Conservation (phyloP, 2,888 invertebrate genomes). For the Ennomos erosarius region DNA sequence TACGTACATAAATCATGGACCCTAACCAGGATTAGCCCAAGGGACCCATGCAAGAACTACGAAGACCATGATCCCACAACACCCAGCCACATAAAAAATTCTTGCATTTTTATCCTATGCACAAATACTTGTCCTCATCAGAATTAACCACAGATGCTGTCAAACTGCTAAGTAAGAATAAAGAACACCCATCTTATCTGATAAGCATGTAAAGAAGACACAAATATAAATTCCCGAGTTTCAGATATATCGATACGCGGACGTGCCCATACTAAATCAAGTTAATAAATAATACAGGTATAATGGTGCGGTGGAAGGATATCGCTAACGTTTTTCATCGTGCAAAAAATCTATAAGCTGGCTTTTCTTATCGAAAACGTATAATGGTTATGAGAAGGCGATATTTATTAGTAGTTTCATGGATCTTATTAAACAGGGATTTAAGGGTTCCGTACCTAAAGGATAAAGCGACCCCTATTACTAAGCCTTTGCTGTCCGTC, state of each 20-base stretch:
- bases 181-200: not conserved
- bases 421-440: not conserved
- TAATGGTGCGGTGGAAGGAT: constrained; percentile 20
- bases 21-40: no score
- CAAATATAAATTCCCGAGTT: constrained; percentile 36
- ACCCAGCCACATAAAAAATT: no score
- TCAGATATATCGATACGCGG: constrained; percentile 28
- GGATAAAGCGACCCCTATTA: no score
- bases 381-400: constrained; percentile 5
- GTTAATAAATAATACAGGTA: constrained; percentile 50
- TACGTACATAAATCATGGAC: no score
- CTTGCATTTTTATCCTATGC: no score
- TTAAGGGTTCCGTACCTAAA: no score
- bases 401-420: constrained; percentile 8
- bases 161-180: no score
- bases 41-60: no score
- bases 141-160: no score
- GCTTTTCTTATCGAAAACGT: constrained; percentile 1
- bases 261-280: constrained; percentile 57
- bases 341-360: constrained; percentile 8
- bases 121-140: no score
- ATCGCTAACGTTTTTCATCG: constrained; percentile 28
- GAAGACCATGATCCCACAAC: no score
- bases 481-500: no score
- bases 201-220: constrained; percentile 42